phyloP scores from a whole-genome alignment of 2,113 vertebrate genomes.

The Urocynchramus pylzowi region DNA sequence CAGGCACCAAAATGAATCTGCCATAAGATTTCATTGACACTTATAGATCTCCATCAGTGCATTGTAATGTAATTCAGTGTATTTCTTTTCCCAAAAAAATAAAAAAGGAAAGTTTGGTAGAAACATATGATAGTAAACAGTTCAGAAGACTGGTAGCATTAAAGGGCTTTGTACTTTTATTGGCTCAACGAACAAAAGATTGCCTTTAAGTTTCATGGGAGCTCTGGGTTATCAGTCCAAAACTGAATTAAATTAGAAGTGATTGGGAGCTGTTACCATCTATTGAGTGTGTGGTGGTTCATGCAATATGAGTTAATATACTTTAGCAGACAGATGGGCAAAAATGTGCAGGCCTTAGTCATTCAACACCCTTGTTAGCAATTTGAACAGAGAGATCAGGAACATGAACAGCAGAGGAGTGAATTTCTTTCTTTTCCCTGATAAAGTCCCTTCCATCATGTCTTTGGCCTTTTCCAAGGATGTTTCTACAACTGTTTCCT shows the following conservation, averaged over 20 bases:
- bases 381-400: neutral
- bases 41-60: neutral
- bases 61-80: neutral
- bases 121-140: neutral
- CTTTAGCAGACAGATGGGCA: conserved; percentile 58
- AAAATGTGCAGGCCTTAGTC: conserved; percentile 28
- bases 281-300: conserved; percentile 43
- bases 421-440: neutral
- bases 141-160: neutral
- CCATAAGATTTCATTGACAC: neutral
- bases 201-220: neutral
- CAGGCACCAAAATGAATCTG: neutral
- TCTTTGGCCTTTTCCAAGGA: neutral
- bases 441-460: neutral
- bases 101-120: neutral
- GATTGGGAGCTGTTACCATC: conserved; percentile 34
- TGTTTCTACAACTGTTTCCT: neutral
- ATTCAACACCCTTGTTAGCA: conserved; percentile 17
- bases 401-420: neutral
- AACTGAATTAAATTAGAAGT: conserved; percentile 25
- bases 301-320: conserved; percentile 23
- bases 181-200: neutral
- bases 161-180: neutral
- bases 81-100: neutral
- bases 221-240: conserved; percentile 4